phyloP scores from a whole-genome alignment of 2,888 invertebrate genomes.

The Cacoxenus indagator region DNA sequence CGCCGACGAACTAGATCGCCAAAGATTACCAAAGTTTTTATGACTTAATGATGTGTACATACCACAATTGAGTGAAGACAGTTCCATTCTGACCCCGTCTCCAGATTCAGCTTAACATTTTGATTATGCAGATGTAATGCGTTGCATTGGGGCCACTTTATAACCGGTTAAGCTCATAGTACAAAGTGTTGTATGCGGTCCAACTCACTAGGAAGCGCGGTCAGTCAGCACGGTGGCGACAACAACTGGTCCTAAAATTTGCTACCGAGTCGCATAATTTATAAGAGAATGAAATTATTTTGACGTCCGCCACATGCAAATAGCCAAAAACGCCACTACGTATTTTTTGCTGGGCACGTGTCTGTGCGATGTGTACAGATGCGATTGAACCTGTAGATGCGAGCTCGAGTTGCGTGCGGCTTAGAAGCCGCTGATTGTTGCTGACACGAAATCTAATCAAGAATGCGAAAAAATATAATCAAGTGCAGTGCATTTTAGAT shows the following conservation, averaged over 20 bases:
- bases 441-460: not conserved
- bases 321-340: not conserved
- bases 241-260: conserved; percentile 52
- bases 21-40: conserved; percentile 49
- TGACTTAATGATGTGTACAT: conserved; percentile 61
- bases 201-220: conserved; percentile 18
- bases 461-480: conserved; percentile 14
- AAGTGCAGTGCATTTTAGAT: not conserved
- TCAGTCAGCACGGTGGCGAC: conserved; percentile 13
- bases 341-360: conserved; percentile 4
- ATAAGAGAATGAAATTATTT: conserved; percentile 29
- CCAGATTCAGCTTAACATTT: conserved; percentile 42
- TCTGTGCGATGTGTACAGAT: not conserved
- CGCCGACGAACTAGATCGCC: not conserved
- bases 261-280: conserved; percentile 47
- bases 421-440: not conserved
- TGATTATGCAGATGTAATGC: conserved; percentile 43
- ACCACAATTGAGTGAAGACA: conserved; percentile 58
- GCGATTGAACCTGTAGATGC: not conserved
- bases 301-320: conserved; percentile 9
- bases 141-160: not conserved
- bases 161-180: not conserved
- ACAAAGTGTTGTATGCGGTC: conserved; percentile 49
- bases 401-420: not conserved
- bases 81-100: conserved; percentile 1